Evolutionary conservation across 35 echinoderm and acorn worm species (phyloP).

Genomic region (Acanthaster planci): DNA sequence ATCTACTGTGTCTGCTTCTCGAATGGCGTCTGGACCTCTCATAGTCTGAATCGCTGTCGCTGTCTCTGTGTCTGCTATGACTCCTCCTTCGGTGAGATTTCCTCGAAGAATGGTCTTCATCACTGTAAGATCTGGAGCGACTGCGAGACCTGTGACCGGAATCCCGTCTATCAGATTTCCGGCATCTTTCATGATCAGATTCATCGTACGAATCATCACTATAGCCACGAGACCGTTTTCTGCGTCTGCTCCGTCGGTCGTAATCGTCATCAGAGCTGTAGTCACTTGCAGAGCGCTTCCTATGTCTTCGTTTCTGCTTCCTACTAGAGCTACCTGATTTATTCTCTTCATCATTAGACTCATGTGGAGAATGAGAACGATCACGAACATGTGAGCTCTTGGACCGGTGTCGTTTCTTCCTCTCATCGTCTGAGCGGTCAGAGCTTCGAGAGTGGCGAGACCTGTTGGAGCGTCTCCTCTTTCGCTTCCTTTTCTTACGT

Average conservation of each 20-base stretch:
- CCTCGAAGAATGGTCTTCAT: slow-evolving; percentile 48
- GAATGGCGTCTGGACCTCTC: slow-evolving; percentile 57
- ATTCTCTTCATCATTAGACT: slow-evolving; percentile 63
- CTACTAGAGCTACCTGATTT: slow-evolving; percentile 50
- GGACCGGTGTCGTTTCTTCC: slow-evolving; percentile 41
- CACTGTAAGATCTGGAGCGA: slow-evolving; percentile 45
- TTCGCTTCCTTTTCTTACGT: slow-evolving; percentile 47
- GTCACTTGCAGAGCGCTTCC: slow-evolving; percentile 58
- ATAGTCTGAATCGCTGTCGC: slow-evolving; percentile 49
- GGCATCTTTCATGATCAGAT: slow-evolving; percentile 22
- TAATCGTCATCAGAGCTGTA: slow-evolving; percentile 82
- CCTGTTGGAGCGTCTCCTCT: slow-evolving; percentile 29
- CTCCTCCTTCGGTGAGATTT: slow-evolving; percentile 40
- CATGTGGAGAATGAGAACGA: slow-evolving; percentile 26
- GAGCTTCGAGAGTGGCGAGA: slow-evolving; percentile 31
- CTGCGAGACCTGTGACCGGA: slow-evolving; percentile 39
- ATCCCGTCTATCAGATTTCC: slow-evolving; percentile 42
- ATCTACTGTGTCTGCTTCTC: slow-evolving; percentile 65
- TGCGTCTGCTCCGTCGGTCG: slow-evolving; percentile 61
- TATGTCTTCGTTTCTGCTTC: slow-evolving; percentile 56
- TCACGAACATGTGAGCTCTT: slow-evolving; percentile 34
- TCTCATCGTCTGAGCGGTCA: slow-evolving; percentile 43
- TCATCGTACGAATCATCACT: slow-evolving; percentile 12
- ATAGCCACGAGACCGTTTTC: slow-evolving; percentile 21
- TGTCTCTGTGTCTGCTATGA: slow-evolving; percentile 59